Conservation (phyloP, 2,888 invertebrate species). For the Fragum sueziense region DNA sequence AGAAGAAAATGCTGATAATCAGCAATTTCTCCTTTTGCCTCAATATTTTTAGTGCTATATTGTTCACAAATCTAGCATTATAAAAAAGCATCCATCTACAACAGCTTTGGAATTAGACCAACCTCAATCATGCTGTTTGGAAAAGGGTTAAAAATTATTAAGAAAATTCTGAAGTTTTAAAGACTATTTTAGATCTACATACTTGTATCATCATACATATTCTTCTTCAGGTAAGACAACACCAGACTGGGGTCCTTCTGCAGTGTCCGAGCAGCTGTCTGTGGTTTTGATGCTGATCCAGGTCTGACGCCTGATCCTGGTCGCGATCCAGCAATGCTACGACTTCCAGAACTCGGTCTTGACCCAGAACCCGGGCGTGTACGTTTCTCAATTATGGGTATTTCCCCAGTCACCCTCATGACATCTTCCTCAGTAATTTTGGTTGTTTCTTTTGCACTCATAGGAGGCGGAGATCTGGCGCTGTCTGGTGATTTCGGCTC, state of each 20-base stretch:
- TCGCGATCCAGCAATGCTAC: neutral
- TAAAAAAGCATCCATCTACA: no score
- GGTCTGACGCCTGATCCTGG: conserved; percentile 37
- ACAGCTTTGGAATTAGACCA: no score
- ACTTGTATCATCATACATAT: conserved; percentile 77
- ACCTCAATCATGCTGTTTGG: no score
- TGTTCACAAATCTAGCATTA: no score
- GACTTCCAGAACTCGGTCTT: neutral
- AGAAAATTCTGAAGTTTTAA: no score
- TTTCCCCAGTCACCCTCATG: conserved; percentile 67
- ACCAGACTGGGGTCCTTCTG: conserved; percentile 61
- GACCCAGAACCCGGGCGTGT: conserved; percentile 41
- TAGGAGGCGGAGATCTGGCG: conserved; percentile 14
- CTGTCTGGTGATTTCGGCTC: neutral
- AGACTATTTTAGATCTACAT: no score
- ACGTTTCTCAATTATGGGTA: conserved; percentile 67
- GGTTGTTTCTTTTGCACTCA: conserved; percentile 35
- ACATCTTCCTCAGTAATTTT: conserved; percentile 59
- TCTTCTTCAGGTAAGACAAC: conserved; percentile 72
- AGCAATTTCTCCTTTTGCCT: no score
- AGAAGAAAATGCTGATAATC: no score
- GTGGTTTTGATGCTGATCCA: conserved; percentile 32
- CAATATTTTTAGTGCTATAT: no score
- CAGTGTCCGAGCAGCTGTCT: conserved; percentile 25
- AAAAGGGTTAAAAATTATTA: no score